Conservation (phyloP, 1,140 invertebrate genomes). For the Andrena cerasifolii region DNA sequence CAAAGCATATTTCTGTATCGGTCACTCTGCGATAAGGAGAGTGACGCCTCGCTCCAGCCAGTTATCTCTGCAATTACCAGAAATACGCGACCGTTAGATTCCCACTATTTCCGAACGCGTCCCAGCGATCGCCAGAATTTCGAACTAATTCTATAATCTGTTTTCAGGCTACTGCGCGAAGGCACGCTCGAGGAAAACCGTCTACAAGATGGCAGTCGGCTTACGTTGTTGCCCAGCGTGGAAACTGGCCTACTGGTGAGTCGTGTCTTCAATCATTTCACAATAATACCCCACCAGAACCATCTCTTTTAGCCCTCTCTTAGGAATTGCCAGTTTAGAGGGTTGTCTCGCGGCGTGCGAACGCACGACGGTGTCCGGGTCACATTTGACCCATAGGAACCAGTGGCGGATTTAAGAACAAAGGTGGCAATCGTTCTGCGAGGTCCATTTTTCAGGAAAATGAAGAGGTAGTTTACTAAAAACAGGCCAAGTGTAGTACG, state of each 20-base stretch:
- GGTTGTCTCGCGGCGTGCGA: no score
- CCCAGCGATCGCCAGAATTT: no score
- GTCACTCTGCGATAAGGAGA: background rate
- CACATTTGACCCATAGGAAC: no score
- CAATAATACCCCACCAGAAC: background rate
- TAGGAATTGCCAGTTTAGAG: no score
- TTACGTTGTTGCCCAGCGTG: constrained; percentile 95
- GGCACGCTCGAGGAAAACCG: constrained; percentile 93
- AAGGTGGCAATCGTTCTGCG: no score
- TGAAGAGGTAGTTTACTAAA: no score
- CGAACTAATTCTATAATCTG: constrained; percentile 64
- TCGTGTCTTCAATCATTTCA: constrained; percentile 21
- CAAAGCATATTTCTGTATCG: background rate
- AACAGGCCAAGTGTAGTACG: no score
- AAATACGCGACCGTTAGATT: constrained; percentile 3
- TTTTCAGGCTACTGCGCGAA: constrained; percentile 92
- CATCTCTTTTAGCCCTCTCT: background rate
- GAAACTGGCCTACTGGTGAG: constrained; percentile 97
- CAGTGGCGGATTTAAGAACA: no score
- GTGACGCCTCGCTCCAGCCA: background rate
- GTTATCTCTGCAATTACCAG: background rate
- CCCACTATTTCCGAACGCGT: background rate
- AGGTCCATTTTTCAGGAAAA: no score
- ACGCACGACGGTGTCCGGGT: no score
- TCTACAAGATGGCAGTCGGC: constrained; percentile 92